Evolutionary conservation across 2,888 invertebrate genomes (phyloP).

Genomic region (Heliconius aoede): DNA sequence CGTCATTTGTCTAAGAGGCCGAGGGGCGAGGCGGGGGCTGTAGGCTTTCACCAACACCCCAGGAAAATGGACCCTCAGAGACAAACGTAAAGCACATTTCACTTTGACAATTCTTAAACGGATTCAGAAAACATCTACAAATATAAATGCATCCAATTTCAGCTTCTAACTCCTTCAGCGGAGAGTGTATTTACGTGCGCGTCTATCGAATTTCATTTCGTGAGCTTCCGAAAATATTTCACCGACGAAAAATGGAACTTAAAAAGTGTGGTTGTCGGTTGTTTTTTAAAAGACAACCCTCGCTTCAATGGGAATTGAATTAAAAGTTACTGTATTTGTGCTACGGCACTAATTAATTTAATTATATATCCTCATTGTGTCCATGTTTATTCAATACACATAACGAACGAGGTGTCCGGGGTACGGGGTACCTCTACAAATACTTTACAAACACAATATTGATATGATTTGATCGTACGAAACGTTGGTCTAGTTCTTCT

Average conservation of each 20-base stretch:
- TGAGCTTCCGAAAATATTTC: constrained; percentile 76
- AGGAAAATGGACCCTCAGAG: constrained; percentile 59
- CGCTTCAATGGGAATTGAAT: constrained; percentile 77
- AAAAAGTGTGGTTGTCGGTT: constrained; percentile 65
- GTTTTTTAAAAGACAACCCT: constrained; percentile 66
- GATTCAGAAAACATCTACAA: constrained; percentile 76
- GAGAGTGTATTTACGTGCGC: constrained; percentile 66
- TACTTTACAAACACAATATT: neutral
- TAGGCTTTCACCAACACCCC: constrained; percentile 50
- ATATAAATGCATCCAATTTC: constrained; percentile 61
- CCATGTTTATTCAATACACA: constrained; percentile 72
- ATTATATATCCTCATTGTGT: constrained; percentile 76
- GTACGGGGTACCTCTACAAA: constrained; percentile 4
- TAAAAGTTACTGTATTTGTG: constrained; percentile 80
- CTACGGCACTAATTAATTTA: constrained; percentile 80
- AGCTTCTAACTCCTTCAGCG: constrained; percentile 56
- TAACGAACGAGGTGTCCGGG: constrained; percentile 54
- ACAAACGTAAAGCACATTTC: constrained; percentile 58
- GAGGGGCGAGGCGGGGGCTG: constrained; percentile 64
- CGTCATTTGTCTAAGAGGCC: constrained; percentile 82
- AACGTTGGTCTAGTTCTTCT: neutral
- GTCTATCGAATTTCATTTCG: constrained; percentile 68
- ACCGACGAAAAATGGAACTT: constrained; percentile 73
- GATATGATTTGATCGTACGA: no score
- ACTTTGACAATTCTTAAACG: constrained; percentile 55